Evolutionary conservation across 2,888 invertebrate genomes (phyloP), one percentile per base, ranked within the genome.

Genomic region (Erynnis tages): DNA sequence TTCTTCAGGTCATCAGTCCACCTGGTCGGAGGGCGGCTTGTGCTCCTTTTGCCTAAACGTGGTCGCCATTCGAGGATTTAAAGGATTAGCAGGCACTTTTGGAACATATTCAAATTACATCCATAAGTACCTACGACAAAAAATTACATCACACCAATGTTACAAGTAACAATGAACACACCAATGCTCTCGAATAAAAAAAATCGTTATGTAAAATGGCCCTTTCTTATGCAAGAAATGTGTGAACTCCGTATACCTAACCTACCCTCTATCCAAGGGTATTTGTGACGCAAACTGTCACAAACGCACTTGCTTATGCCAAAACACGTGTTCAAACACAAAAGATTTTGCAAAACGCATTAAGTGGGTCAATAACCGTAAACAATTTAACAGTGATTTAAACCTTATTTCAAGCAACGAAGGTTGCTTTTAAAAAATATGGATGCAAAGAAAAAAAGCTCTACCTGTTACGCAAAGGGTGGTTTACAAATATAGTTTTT

Each of bases 241-340:
- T 29, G 29, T 19, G 47, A 34, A 34, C 35, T n/a, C n/a, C n/a
- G n/a, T n/a, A n/a, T n/a, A n/a, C 19, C 38, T 47, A 38, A 14
- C 47, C 19, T 30, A 47, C 38, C 38, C 10, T 10, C n/a, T 3
- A 16, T 45, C n/a, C 25, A 13, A 25, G 34, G 41, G 34, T 23
- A 49, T 41, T 41, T 49, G 40, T 37, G 47, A 56, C 43, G 49
- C 32, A 58, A 59, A 54, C 45, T 37, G 47, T 54, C 43, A 53
- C 32, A 58, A 59, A 54, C 45, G 46, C 53, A 52, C 52, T 57
- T 50, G 57, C 56, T 49, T 48, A 57, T 57, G 55, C 55, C 46
- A 27, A 54, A 55, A 57, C 59, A 59, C 57, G 59, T 59, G 59
- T 53, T 54, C 41, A 19, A 34, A 49, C 41, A 57, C 52, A 57